These are phyloP conservation scores for Sebastolobus alascanus DNA, from an alignment of 2,797 vertebrate species.

Conservation along the genomic window DNA sequence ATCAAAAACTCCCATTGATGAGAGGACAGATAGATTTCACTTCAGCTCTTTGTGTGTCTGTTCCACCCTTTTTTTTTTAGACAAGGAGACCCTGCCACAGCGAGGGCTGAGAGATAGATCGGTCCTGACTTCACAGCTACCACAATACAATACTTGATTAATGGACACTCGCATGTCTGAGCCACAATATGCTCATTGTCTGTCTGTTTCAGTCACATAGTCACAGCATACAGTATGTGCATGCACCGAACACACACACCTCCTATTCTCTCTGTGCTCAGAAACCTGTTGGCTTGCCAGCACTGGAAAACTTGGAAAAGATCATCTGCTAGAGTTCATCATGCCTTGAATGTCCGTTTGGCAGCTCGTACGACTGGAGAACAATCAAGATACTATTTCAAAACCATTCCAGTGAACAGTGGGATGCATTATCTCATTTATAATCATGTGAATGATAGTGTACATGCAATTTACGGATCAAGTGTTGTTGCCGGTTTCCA, in stretches of 20 bases:
- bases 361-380: slow-evolving; percentile 66
- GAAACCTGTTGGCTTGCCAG: slow-evolving; percentile 61
- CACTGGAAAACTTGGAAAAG: slow-evolving; percentile 64
- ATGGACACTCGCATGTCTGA: slow-evolving; percentile 53
- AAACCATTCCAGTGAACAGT: slow-evolving; percentile 61
- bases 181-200: slow-evolving; percentile 71
- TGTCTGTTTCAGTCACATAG: slow-evolving; percentile 17
- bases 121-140: slow-evolving; percentile 25
- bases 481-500: slow-evolving; percentile 66
- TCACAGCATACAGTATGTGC: slow-evolving; percentile 13
- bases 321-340: slow-evolving; percentile 70
- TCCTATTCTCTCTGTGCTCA: slow-evolving; percentile 45
- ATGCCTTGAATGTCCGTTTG: slow-evolving; percentile 69
- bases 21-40: slow-evolving; percentile 49
- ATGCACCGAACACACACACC: slow-evolving; percentile 41
- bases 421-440: slow-evolving; percentile 71
- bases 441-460: slow-evolving; percentile 64
- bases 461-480: slow-evolving; percentile 54
- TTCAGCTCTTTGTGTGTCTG: slow-evolving; percentile 34
- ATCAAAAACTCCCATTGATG: slow-evolving; percentile 39
- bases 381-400: slow-evolving; percentile 80
- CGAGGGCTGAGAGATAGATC: slow-evolving; percentile 12
- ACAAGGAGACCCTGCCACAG: slow-evolving; percentile 26
- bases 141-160: slow-evolving; percentile 58
- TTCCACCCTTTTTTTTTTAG: slow-evolving; percentile 32